These are phyloP conservation scores for Chymomyza costata DNA, from an alignment of 1,140 invertebrate genomes.

Conservation along the genomic window DNA sequence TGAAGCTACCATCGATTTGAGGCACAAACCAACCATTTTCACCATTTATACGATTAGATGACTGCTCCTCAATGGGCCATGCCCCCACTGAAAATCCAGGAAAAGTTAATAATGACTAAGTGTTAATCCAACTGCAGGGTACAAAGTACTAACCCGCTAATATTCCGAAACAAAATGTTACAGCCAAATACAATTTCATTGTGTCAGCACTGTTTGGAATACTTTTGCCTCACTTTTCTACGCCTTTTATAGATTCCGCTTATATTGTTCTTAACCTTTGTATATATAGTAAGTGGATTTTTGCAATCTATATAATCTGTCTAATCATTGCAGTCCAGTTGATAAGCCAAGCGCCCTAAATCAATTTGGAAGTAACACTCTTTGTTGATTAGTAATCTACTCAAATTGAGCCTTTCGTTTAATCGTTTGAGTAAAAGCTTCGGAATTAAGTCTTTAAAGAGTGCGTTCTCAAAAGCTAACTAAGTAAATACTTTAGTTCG, in stretches of 20 bases:
- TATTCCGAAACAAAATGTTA: slow-evolving; percentile 39
- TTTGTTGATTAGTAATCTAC: slow-evolving; percentile 11
- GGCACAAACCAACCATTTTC: slow-evolving; percentile 55
- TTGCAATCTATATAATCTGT: too few species aligned
- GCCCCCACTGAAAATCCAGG: slow-evolving; percentile 28
- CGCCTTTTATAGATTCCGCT: too few species aligned
- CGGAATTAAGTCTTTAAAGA: too few species aligned
- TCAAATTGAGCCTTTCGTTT: background rate
- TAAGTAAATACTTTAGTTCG: too few species aligned
- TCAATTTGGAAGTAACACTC: too few species aligned
- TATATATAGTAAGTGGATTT: too few species aligned
- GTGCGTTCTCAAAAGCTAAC: too few species aligned
- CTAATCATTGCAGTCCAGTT: slow-evolving; percentile 41
- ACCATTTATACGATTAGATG: slow-evolving; percentile 25
- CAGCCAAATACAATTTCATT: slow-evolving; percentile 51
- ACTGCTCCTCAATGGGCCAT: slow-evolving; percentile 37
- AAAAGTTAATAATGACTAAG: too few species aligned
- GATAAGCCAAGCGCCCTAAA: background rate
- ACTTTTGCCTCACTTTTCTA: background rate
- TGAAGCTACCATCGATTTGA: slow-evolving; percentile 20
- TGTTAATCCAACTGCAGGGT: background rate
- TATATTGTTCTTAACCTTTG: too few species aligned
- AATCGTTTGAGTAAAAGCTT: background rate
- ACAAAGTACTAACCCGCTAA: slow-evolving; percentile 46
- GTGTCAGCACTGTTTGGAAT: too few species aligned